These are phyloP conservation scores for Sula dactylatra DNA, from an alignment of 2,113 vertebrate species.

Conservation along the genomic window DNA sequence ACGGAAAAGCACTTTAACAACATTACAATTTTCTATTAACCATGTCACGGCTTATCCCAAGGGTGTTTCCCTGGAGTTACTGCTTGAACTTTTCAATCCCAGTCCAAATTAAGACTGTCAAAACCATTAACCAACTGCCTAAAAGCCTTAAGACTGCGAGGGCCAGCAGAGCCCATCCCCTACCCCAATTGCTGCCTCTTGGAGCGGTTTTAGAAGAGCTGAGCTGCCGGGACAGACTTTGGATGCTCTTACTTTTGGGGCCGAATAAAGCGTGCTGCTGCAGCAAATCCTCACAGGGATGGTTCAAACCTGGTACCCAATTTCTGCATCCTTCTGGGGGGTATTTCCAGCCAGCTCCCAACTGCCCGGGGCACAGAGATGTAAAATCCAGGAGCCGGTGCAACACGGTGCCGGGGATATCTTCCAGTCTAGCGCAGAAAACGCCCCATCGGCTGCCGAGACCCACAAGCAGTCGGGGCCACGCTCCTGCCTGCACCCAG, in stretches of 20 bases:
- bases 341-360: background rate
- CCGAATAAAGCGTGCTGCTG: background rate
- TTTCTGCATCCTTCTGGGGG: background rate
- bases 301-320: background rate
- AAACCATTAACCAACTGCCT: background rate
- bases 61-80: background rate
- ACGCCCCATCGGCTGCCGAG: background rate
- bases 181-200: background rate
- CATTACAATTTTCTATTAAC: constrained; percentile 24
- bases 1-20: constrained; percentile 18
- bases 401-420: rapidly evolving
- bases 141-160: background rate
- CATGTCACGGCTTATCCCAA: background rate
- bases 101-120: constrained; percentile 23
- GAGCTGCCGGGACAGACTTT: background rate
- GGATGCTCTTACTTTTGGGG: background rate
- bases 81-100: constrained; percentile 12
- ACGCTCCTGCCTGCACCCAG: background rate
- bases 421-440: background rate
- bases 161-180: background rate
- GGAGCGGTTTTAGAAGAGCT: background rate
- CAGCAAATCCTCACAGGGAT: background rate
- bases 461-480: background rate
- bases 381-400: background rate
- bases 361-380: background rate